phyloP scores from a whole-genome alignment of 2,888 invertebrate species.

The Drosophila pseudotalamancana region DNA sequence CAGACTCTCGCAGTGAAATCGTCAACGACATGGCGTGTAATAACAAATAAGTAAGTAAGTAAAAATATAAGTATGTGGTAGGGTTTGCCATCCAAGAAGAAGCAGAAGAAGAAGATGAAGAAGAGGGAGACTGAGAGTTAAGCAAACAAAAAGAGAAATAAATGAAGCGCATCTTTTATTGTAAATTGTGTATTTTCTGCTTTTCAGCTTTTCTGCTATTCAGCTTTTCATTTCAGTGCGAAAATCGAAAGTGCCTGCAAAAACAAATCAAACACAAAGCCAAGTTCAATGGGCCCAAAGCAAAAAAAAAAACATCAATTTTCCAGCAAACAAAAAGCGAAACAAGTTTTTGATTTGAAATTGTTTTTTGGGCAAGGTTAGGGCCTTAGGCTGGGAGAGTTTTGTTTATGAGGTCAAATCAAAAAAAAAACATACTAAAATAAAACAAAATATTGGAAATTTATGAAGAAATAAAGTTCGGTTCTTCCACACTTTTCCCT shows the following conservation, averaged over 20 bases:
- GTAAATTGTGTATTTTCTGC: constrained; percentile 21
- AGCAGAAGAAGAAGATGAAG: not conserved
- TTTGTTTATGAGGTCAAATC: not conserved
- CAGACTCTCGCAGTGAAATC: constrained; percentile 58
- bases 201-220: constrained; percentile 50
- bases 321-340: constrained; percentile 21
- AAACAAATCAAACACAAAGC: not conserved
- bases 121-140: too few species aligned
- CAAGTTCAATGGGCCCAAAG: constrained; percentile 38
- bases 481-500: not conserved
- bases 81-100: constrained; percentile 33
- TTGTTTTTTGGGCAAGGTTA: constrained; percentile 40
- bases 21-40: constrained; percentile 57
- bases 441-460: constrained; percentile 7
- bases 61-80: too few species aligned
- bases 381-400: not conserved
- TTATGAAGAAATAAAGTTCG: constrained; percentile 10
- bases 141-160: not conserved
- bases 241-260: constrained; percentile 73
- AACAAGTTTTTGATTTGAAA: constrained; percentile 41
- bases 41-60: constrained; percentile 46
- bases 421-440: not conserved
- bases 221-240: constrained; percentile 61
- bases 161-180: constrained; percentile 23
- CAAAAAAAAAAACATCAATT: constrained; percentile 35